A percentile compares a stretch with the other conserved stretches of the same genome.
Conservation (phyloP, 2,888 invertebrate genomes). For the Spilarctia lutea region DNA sequence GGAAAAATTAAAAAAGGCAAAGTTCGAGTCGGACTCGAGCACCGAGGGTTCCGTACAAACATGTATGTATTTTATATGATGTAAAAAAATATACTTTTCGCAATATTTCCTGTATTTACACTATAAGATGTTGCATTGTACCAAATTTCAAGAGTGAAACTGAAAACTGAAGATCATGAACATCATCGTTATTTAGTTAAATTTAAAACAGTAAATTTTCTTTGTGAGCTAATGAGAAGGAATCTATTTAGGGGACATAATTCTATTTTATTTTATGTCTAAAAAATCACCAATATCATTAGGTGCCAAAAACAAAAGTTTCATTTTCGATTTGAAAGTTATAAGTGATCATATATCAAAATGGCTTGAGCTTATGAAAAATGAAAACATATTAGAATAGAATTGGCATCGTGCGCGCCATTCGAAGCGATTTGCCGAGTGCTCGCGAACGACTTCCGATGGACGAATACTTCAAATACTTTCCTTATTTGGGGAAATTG, state of each 20-base stretch:
- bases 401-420: constrained; percentile 66
- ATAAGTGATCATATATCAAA: constrained; percentile 47
- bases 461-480: constrained; percentile 68
- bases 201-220: neutral
- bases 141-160: too few species aligned
- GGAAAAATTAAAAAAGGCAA: neutral
- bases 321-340: constrained; percentile 21
- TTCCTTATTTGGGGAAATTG: constrained; percentile 69
- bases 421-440: constrained; percentile 69
- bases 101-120: too few species aligned
- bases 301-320: neutral
- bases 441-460: constrained; percentile 72
- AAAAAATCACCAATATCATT: neutral
- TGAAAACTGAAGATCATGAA: too few species aligned
- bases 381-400: constrained; percentile 60
- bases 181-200: too few species aligned
- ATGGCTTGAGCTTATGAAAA: constrained; percentile 50
- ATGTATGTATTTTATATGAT: too few species aligned
- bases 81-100: too few species aligned
- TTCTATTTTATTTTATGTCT: neutral
- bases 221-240: too few species aligned
- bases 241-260: too few species aligned
- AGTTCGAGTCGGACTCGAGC: too few species aligned
- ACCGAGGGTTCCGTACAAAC: too few species aligned
- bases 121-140: too few species aligned